Evolutionary conservation across 2,797 vertebrate species (phyloP), one percentile per base, ranked within the genome.

Genomic region (Huso huso): DNA sequence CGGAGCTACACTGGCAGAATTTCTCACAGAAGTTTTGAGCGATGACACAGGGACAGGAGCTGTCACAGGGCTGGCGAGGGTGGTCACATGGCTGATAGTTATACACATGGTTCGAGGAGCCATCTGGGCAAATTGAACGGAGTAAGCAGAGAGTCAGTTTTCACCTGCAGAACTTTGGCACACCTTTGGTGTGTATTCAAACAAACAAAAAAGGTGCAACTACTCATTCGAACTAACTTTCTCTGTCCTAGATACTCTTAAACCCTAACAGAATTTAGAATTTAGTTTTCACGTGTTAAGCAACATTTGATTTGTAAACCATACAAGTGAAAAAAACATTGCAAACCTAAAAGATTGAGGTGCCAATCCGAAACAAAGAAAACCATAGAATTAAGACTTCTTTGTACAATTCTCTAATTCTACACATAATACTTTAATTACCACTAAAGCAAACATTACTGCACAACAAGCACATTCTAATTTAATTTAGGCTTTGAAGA

Each of bases 1-100:
- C 97, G 0, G 96, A 99, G 89, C 96, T 99, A 90, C 97, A 99
- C 82, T 99, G 97, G 83, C 97, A 99, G 78, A 99, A 99, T 85
- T 99, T 99, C 83, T 99, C 97, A 63, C 97, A 99, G 85, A 99
- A 99, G 86, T 99, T 99, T 71, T 99, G 97, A 12, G 96, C 95
- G 67, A 96, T 99, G 80, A 99, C 94, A 75, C 97, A 99, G 9
- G 97, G 97, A 72, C 97, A 99, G 11, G 97, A 96, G 70, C 93
- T 96, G 88, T 99, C 97, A 61, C 97, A 99, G 12, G 96, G 96
- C 83, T 99, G 97, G 6, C 95, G 91, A 0, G 97, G 97, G 71
- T 99, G 97, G 84, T 99, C 97, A 82, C 97, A 99, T 10, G 97
- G 97, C 81, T 99, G 97, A 82, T 99, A 99, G 78, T 99, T 99